Conservation (phyloP, 2,797 vertebrate genomes). For the Arrhamphus sclerolepis region DNA sequence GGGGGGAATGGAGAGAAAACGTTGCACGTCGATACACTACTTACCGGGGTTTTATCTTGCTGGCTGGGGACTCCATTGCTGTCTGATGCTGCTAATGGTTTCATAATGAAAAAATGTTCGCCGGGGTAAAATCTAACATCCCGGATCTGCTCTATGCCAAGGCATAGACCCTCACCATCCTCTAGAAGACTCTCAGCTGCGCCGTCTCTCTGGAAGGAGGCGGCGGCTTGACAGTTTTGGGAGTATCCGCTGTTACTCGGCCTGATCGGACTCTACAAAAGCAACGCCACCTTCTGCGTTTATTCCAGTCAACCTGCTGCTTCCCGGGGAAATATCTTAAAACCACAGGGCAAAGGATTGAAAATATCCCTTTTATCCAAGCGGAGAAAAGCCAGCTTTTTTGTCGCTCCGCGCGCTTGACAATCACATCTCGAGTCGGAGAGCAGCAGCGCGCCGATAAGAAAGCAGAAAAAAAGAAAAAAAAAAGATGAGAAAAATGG, state of each 20-base stretch:
- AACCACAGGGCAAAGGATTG: slow-evolving; percentile 15
- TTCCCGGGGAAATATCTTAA: slow-evolving; percentile 56
- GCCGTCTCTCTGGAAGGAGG: slow-evolving; percentile 49
- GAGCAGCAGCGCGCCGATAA: slow-evolving; percentile 43
- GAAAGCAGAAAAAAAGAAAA: slow-evolving; percentile 40
- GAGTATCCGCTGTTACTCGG: slow-evolving; percentile 81
- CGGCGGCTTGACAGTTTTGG: slow-evolving; percentile 78
- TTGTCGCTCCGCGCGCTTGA: slow-evolving; percentile 35
- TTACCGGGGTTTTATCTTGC: slow-evolving; percentile 96
- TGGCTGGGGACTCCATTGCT: slow-evolving; percentile 97
- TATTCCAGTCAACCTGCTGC: slow-evolving; percentile 74
- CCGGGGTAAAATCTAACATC: slow-evolving; percentile 90
- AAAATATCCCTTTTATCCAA: slow-evolving; percentile 49
- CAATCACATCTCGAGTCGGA: slow-evolving; percentile 65
- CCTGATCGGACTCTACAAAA: slow-evolving; percentile 54
- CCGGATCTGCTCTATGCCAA: slow-evolving; percentile 74
- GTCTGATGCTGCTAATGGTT: slow-evolving; percentile 95
- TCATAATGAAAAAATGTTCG: slow-evolving; percentile 93
- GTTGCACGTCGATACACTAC: slow-evolving; percentile 77
- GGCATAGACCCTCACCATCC: slow-evolving; percentile 53
- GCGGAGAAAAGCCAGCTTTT: slow-evolving; percentile 18
- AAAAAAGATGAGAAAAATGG: slow-evolving; percentile 89
- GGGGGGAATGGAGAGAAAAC: slow-evolving; percentile 27
- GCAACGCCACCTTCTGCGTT: slow-evolving; percentile 37
- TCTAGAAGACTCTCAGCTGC: slow-evolving; percentile 53